Conservation (phyloP, 2,113 vertebrate species). For the Tupaia tana region DNA sequence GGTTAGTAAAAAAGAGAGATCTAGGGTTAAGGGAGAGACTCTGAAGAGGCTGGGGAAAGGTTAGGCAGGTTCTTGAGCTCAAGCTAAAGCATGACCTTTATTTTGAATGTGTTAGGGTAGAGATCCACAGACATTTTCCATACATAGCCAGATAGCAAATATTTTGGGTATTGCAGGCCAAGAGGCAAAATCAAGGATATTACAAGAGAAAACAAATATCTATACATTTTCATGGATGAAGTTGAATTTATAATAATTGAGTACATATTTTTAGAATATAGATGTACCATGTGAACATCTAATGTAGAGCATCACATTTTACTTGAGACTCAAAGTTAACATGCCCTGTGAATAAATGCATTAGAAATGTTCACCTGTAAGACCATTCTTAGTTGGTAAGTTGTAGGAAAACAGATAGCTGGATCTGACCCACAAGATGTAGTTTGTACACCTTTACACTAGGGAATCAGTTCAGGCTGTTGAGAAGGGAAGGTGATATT, state of each 20-base stretch:
- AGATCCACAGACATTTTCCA: background rate
- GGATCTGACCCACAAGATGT: background rate
- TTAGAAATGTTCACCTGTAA: background rate
- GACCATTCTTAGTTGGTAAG: constrained; percentile 12
- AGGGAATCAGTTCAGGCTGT: constrained; percentile 18
- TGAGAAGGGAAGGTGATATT: background rate
- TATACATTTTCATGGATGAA: background rate
- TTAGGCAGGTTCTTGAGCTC: background rate
- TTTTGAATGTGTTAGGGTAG: background rate
- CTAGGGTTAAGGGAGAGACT: background rate
- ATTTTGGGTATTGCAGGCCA: background rate
- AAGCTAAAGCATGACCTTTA: background rate
- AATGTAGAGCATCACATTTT: background rate
- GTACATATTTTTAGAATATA: background rate
- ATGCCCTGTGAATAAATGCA: background rate
- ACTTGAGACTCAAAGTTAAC: constrained; percentile 4
- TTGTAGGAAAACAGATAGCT: background rate
- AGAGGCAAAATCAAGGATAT: background rate
- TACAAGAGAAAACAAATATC: background rate
- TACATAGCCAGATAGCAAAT: constrained; percentile 17
- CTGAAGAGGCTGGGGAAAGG: background rate
- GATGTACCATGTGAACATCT: background rate
- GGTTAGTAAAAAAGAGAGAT: background rate
- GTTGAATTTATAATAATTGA: constrained; percentile 4
- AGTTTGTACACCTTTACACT: background rate